Evolutionary conservation across 2,888 invertebrate species (phyloP).

Genomic region (Neoaliturus tenellus): DNA sequence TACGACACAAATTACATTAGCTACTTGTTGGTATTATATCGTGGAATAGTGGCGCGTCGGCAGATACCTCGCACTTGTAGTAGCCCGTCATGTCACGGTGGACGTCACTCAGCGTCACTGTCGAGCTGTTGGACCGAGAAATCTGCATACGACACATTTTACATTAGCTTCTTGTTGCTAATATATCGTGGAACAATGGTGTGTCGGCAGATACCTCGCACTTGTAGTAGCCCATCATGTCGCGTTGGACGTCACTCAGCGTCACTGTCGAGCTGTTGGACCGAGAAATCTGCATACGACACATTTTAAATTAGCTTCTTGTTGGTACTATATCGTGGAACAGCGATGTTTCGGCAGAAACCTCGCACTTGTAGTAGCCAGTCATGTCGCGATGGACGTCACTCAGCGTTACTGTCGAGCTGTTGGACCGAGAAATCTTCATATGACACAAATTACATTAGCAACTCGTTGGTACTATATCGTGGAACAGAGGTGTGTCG

Average conservation of each 20-base stretch:
- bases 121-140: too few relatives aligned
- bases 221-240: slow-evolving; percentile 81
- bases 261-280: slow-evolving; percentile 83
- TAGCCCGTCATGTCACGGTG: slow-evolving; percentile 80
- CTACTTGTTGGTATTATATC: too few relatives aligned
- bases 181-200: slow-evolving; percentile 70
- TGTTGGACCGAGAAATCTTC: slow-evolving; percentile 76
- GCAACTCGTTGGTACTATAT: too few relatives aligned
- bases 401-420: slow-evolving; percentile 80
- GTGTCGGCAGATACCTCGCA: slow-evolving; percentile 85
- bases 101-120: too few relatives aligned
- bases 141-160: too few relatives aligned
- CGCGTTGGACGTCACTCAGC: slow-evolving; percentile 79
- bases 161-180: too few relatives aligned
- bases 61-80: slow-evolving; percentile 85
- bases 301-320: not conserved
- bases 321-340: slow-evolving; percentile 70
- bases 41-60: slow-evolving; percentile 82
- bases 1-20: too few relatives aligned
- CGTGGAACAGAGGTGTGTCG: slow-evolving; percentile 75
- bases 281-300: slow-evolving; percentile 71
- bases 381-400: slow-evolving; percentile 81
- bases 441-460: too few relatives aligned
- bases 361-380: slow-evolving; percentile 85
- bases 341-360: slow-evolving; percentile 78